Percentiles rank a stretch among this genome's conserved stretches.
Conservation (phyloP, 2,888 invertebrate genomes). For the Lasioglossum calceatum region DNA sequence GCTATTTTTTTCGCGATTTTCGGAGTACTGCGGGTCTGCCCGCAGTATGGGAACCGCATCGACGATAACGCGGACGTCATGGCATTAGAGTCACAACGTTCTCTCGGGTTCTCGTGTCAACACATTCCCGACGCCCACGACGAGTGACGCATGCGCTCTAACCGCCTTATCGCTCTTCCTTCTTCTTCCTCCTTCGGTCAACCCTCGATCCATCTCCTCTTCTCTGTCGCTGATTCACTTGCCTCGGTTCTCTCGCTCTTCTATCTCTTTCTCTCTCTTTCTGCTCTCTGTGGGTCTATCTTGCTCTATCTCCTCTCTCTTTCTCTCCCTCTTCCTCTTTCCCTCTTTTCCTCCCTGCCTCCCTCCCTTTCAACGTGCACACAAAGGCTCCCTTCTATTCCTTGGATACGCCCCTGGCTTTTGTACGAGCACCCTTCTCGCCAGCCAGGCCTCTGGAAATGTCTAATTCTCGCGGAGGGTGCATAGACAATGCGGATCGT, state of each 20-base stretch:
- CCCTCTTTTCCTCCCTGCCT: background rate
- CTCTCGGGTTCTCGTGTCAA: constrained; percentile 66
- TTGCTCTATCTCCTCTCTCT: background rate
- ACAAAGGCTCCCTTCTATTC: constrained; percentile 50
- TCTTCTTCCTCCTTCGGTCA: constrained; percentile 40
- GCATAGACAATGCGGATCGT: constrained; percentile 70
- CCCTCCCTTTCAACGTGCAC: constrained; percentile 46
- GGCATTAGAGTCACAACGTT: constrained; percentile 64
- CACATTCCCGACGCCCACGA: constrained; percentile 72
- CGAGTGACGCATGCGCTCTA: constrained; percentile 71
- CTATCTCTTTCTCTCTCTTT: background rate
- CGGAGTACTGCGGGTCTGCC: constrained; percentile 28
- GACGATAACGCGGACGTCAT: constrained; percentile 66
- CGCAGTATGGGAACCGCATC: constrained; percentile 63
- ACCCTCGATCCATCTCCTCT: constrained; percentile 41
- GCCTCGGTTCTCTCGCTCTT: constrained; percentile 42
- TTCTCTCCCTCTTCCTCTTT: background rate
- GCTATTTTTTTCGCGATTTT: constrained; percentile 31
- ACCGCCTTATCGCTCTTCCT: constrained; percentile 60
- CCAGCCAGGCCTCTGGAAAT: constrained; percentile 54
- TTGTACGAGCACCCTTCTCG: constrained; percentile 59
- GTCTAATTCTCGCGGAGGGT: constrained; percentile 67
- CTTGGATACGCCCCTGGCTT: constrained; percentile 69
- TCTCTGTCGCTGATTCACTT: constrained; percentile 52
- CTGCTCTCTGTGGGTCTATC: background rate